Base-by-base conservation (phyloP, 1,140 invertebrate species). In the Heliothis virescens region DNA sequence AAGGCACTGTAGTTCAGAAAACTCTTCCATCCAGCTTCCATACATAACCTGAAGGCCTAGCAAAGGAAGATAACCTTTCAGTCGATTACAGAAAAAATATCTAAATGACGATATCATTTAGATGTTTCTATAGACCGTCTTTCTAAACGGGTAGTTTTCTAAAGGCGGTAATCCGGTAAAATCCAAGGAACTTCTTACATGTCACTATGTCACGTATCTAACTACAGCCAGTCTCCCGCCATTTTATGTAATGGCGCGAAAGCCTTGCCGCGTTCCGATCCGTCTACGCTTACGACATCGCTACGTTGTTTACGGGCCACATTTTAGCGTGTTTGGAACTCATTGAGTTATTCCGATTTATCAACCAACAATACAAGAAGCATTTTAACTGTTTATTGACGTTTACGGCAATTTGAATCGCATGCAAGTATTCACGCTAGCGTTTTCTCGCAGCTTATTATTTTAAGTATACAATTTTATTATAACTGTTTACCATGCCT, bases 211-310 rank as follows among this genome's bases (percentile, higher is more conserved):
- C n/a, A 47, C 5, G 62, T 12, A 48, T 15, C 47, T 41, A 41
- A 4, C 26, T 29, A 69, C 48, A 69, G 26, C n/a, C 13, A 69
- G 26, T 29, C 65, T 69, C 65, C 65, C 65, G 65, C 65, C 65
- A 69, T 69, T 69, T 50, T 29, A 52, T 21, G 47, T 67, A 67
- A 67, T 67, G 63, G 63, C 47, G 63, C 63, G 63, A 67, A 67
- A 50, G 63, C 18, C 47, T 67, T 15, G 4, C 65, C 26, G 11
- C 59, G 26, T 16, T 47, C 18, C 47, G 47, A 11, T n/a, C 15
- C 34, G 41, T 18, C n/a, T 34, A 26, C 57, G 62, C 62, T 16
- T 65, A 65, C 41, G 41, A 63, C 26, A 29, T 29, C 11, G n/a
- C 34, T 18, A 65, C n/a, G n/a, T n/a, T n/a, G n/a, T n/a, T n/a